These are phyloP conservation scores for Marcusenius ussheri DNA, from an alignment of 2,113 vertebrate genomes.

Conservation along the genomic window DNA sequence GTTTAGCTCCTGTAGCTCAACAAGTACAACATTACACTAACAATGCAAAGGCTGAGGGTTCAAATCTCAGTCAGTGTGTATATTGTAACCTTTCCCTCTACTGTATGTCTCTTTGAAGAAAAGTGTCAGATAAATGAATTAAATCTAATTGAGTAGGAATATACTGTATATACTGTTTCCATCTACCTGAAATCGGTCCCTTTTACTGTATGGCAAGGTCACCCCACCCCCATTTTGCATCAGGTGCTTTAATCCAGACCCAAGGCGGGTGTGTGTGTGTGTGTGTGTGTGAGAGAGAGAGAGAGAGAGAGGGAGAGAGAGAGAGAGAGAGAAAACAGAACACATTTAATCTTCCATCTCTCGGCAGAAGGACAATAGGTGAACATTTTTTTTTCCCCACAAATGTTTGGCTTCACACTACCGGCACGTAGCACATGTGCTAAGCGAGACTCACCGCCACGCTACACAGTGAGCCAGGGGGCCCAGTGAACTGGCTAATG, in stretches of 20 bases:
- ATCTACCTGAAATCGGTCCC: background rate
- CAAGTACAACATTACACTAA: background rate
- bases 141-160: background rate
- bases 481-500: background rate
- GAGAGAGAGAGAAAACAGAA: background rate
- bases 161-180: background rate
- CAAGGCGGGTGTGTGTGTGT: background rate
- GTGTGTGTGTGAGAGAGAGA: background rate
- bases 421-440: background rate
- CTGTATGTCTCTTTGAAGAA: background rate
- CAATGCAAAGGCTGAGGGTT: no score
- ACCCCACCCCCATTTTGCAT: background rate
- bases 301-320: background rate
- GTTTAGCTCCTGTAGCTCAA: background rate
- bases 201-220: background rate
- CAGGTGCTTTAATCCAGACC: background rate
- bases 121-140: background rate
- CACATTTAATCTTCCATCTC: constrained; percentile 8
- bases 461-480: background rate
- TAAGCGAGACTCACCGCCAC: background rate
- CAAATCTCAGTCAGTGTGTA: background rate
- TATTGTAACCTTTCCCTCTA: background rate
- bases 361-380: constrained; percentile 6
- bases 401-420: background rate
- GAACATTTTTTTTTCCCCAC: background rate